phyloP scores from a whole-genome alignment of 2,888 invertebrate genomes.

The Polietes domitor region DNA sequence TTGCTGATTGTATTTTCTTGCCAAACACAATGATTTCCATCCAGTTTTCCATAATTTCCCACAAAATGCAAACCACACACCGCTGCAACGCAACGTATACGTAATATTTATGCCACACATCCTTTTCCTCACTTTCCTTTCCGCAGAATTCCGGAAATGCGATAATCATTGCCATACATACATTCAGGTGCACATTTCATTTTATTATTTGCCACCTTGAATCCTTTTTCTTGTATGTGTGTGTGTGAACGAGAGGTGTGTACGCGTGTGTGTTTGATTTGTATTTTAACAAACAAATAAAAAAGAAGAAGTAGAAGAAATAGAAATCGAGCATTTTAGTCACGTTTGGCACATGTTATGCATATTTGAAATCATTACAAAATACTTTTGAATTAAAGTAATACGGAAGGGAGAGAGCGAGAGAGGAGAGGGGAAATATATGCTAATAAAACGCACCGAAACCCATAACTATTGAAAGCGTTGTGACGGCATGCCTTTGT shows the following conservation, averaged over 20 bases:
- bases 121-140: not conserved
- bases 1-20: slow-evolving; percentile 18
- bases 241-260: not conserved
- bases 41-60: not conserved
- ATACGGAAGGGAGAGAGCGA: slow-evolving; percentile 22
- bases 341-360: slow-evolving; percentile 67
- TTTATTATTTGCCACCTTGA: slow-evolving; percentile 55
- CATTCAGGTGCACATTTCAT: slow-evolving; percentile 55
- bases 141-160: slow-evolving; percentile 42
- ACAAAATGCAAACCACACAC: not conserved
- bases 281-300: slow-evolving; percentile 11
- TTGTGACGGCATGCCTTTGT: slow-evolving; percentile 1
- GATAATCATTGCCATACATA: slow-evolving; percentile 59
- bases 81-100: slow-evolving; percentile 37
- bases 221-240: not conserved
- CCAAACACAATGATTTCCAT: slow-evolving; percentile 13
- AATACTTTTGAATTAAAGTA: slow-evolving; percentile 62
- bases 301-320: not conserved
- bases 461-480: slow-evolving; percentile 63
- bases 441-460: slow-evolving; percentile 62
- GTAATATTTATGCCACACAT: slow-evolving; percentile 41
- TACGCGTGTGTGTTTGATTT: slow-evolving; percentile 22
- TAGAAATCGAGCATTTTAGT: slow-evolving; percentile 62
- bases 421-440: slow-evolving; percentile 51
- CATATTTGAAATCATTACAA: slow-evolving; percentile 67